A percentile compares a stretch with the other conserved stretches of the same genome.
Conservation (phyloP, 2,113 vertebrate genomes). For the Dicrurus megarhynchus region DNA sequence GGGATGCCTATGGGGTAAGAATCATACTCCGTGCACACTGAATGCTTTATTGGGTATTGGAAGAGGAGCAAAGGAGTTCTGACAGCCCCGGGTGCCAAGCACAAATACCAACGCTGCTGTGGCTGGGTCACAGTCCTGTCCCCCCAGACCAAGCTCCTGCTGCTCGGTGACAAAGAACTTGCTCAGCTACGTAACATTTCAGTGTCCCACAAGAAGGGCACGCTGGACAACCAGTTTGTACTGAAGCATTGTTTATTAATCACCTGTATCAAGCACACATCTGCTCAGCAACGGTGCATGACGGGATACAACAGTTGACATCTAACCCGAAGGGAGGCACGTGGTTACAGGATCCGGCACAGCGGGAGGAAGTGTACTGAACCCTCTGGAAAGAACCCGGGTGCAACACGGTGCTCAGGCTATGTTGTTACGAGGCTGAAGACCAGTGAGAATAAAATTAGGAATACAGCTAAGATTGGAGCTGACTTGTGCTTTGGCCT, state of each 20-base stretch:
- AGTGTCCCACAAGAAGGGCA: background rate
- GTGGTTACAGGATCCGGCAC: background rate
- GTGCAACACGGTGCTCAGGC: background rate
- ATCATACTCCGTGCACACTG: background rate
- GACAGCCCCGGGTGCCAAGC: accelerated
- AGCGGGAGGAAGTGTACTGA: background rate
- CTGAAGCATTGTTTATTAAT: conserved; percentile 48
- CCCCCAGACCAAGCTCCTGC: accelerated
- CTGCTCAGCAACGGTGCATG: conserved; percentile 3
- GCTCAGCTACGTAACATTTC: accelerated
- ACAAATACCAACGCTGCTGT: accelerated
- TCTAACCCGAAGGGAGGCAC: background rate
- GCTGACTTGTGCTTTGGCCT: background rate
- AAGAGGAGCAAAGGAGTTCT: background rate
- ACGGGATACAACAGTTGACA: background rate
- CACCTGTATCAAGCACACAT: conserved; percentile 19
- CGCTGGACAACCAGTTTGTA: accelerated
- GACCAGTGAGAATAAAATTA: background rate
- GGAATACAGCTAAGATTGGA: background rate
- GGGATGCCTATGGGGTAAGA: background rate
- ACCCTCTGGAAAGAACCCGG: background rate
- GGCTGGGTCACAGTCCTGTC: background rate
- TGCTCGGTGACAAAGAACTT: background rate
- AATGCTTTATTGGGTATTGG: background rate
- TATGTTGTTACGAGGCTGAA: background rate